Evolutionary conservation across 2,888 invertebrate species (phyloP).

Genomic region (Cerceris rybyensis): DNA sequence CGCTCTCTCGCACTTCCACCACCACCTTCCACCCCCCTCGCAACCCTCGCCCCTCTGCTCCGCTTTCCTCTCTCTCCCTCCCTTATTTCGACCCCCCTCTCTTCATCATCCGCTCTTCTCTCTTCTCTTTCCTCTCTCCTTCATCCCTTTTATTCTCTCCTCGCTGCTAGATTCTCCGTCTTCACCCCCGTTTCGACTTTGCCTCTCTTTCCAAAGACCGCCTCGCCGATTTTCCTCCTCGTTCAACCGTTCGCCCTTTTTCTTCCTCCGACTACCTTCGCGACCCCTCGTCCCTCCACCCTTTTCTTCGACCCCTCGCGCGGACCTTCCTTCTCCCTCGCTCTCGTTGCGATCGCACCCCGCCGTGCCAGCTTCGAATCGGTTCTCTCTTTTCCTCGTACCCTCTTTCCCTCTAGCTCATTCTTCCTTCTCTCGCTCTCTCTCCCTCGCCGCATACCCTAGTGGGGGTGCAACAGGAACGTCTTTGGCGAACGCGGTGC

Average conservation of each 20-base stretch:
- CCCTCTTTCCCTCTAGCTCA: constrained; percentile 10
- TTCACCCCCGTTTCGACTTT: constrained; percentile 6
- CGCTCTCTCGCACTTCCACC: constrained; percentile 76
- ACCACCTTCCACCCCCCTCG: constrained; percentile 57
- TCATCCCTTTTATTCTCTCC: constrained; percentile 11
- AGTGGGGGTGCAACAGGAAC: neutral
- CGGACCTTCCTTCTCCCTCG: neutral
- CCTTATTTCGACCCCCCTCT: neutral
- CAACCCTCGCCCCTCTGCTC: constrained; percentile 25
- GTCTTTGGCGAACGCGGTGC: constrained; percentile 1
- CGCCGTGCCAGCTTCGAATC: constrained; percentile 1
- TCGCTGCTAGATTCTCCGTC: constrained; percentile 3
- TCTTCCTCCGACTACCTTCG: neutral
- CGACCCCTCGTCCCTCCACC: neutral
- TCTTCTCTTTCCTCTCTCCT: constrained; percentile 28
- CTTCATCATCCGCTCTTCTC: constrained; percentile 11
- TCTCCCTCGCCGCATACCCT: neutral
- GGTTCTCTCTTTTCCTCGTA: constrained; percentile 1
- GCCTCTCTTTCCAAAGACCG: constrained; percentile 5
- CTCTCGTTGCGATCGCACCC: neutral
- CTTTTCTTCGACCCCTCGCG: neutral
- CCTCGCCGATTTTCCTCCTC: neutral
- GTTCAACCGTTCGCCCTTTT: neutral
- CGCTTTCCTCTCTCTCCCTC: constrained; percentile 1
- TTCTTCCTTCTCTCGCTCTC: constrained; percentile 3